phyloP scores from a whole-genome alignment of 2,797 vertebrate species.

The Oreochromis mossambicus region DNA sequence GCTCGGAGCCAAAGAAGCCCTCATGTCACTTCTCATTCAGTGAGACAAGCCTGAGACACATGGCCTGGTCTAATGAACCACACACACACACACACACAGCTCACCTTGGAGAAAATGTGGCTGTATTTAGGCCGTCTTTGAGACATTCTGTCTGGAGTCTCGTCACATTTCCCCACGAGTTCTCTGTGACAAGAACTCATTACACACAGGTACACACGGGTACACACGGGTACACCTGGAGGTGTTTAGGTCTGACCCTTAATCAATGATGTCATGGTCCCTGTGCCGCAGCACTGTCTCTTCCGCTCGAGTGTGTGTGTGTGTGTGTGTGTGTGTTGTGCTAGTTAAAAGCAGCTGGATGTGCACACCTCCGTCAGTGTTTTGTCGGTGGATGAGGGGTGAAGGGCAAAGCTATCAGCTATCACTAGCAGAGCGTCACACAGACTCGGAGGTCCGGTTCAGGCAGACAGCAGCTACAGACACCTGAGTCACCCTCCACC shows the following conservation, averaged over 20 bases:
- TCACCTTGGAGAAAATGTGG: neutral
- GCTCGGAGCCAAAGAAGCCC: conserved; percentile 7
- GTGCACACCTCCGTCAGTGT: neutral
- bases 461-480: neutral
- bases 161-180: neutral
- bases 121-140: neutral
- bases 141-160: neutral
- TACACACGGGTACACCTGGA: too few species aligned
- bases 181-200: too few species aligned
- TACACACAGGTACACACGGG: too few species aligned
- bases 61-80: neutral
- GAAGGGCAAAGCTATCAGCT: too few species aligned
- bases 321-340: too few species aligned
- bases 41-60: neutral
- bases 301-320: neutral
- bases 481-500: neutral
- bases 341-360: neutral
- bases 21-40: conserved; percentile 23
- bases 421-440: too few species aligned
- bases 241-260: too few species aligned
- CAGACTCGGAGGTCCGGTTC: neutral
- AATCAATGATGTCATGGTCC: neutral
- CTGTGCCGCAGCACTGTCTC: neutral
- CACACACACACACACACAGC: neutral
- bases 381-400: too few species aligned